Evolutionary conservation across 2,888 invertebrate genomes (phyloP).

Genomic region (Diarsia brunnea): DNA sequence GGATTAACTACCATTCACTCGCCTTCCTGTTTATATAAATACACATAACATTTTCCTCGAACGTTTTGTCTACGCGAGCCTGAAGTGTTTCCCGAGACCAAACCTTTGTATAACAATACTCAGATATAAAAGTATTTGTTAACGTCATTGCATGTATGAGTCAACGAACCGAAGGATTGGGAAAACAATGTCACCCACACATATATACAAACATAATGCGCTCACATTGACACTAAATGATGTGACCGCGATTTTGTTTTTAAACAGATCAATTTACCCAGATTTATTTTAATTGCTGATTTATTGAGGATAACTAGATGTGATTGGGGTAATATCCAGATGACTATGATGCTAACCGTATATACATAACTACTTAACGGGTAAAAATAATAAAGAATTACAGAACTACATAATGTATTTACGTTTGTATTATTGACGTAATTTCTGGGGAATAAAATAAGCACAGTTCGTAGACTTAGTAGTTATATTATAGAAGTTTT

Average conservation of each 20-base stretch:
- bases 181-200: constrained; percentile 16
- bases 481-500: neutral
- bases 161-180: constrained; percentile 17
- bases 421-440: neutral
- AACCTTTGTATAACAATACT: constrained; percentile 5
- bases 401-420: neutral
- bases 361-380: neutral
- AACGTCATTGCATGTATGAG: constrained; percentile 37
- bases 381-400: neutral
- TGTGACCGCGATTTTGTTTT: constrained; percentile 7
- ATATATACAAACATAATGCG: neutral
- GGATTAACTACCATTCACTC: constrained; percentile 14
- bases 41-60: constrained; percentile 29
- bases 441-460: constrained; percentile 1
- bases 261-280: neutral
- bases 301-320: constrained; percentile 1
- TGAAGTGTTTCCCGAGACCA: constrained; percentile 15
- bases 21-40: constrained; percentile 33
- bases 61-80: constrained; percentile 6
- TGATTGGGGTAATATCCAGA: neutral
- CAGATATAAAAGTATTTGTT: constrained; percentile 15
- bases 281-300: constrained; percentile 11
- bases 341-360: neutral
- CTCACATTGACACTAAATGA: neutral
- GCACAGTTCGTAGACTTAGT: neutral